Conservation (phyloP, 2,113 vertebrate species). For the Scartelaos histophorus region DNA sequence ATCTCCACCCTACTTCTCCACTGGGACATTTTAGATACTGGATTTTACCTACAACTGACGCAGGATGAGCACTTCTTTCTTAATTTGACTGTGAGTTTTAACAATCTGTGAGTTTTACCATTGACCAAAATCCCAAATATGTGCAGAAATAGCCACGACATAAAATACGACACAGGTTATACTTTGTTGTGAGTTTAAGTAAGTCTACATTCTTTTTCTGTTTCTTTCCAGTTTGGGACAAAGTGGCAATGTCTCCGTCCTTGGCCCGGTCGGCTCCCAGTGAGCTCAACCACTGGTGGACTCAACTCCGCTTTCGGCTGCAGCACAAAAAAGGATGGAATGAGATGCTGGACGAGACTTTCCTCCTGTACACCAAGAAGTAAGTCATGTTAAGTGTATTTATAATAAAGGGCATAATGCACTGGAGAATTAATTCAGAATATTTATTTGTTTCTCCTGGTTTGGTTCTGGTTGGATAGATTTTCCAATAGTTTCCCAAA, state of each 20-base stretch:
- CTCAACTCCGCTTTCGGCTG: slow-evolving; percentile 74
- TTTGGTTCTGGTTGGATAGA: too few species aligned
- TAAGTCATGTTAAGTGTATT: slow-evolving; percentile 26
- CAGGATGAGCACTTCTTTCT: slow-evolving; percentile 13
- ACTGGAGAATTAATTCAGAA: too few species aligned
- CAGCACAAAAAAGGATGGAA: slow-evolving; percentile 80
- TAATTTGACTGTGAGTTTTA: slow-evolving; percentile 49
- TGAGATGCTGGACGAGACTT: slow-evolving; percentile 80
- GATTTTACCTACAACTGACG: slow-evolving; percentile 30
- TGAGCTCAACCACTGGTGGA: slow-evolving; percentile 80
- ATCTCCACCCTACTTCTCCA: slow-evolving; percentile 38
- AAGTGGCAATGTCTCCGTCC: slow-evolving; percentile 67
- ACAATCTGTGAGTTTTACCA: neutral
- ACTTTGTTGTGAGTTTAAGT: neutral
- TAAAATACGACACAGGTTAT: neutral
- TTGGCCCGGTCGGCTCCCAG: slow-evolving; percentile 71
- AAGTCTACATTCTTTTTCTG: neutral
- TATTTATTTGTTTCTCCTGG: too few species aligned
- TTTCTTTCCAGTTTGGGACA: slow-evolving; percentile 26
- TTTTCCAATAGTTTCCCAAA: too few species aligned
- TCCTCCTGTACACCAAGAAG: slow-evolving; percentile 73
- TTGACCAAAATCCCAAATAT: neutral
- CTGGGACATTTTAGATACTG: slow-evolving; percentile 25
- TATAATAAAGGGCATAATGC: neutral
- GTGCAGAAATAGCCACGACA: neutral